A percentile compares a stretch with the other conserved stretches of the same genome.
Conservation (phyloP, 1,140 invertebrate species). For the Magallana ariakensis region DNA sequence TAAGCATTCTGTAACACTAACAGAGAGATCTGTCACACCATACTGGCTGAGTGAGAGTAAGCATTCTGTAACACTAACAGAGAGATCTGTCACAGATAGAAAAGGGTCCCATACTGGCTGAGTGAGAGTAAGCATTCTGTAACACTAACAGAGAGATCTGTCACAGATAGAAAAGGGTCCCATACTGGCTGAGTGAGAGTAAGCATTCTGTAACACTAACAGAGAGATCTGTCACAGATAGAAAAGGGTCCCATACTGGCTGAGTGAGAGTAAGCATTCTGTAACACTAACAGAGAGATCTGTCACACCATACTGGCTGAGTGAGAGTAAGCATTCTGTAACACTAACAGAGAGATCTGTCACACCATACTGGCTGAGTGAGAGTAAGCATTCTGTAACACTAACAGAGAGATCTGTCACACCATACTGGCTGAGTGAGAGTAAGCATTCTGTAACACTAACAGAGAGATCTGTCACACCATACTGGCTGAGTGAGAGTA, state of each 20-base stretch:
- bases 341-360: background rate
- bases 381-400: background rate
- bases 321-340: background rate
- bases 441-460: background rate
- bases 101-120: background rate
- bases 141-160: background rate
- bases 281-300: background rate
- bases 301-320: background rate
- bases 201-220: background rate
- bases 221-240: background rate
- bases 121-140: background rate
- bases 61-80: background rate
- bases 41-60: background rate
- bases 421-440: background rate
- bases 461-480: background rate
- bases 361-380: background rate
- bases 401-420: background rate
- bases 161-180: background rate
- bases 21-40: background rate
- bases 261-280: slow-evolving; percentile 3
- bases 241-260: background rate
- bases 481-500: background rate
- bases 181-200: background rate
- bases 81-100: background rate
- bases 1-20: background rate